A percentile compares a stretch with the other conserved stretches of the same genome.
These are phyloP conservation scores for Pelochelys cantorii DNA, from an alignment of 2,797 vertebrate species.

Conservation along the genomic window DNA sequence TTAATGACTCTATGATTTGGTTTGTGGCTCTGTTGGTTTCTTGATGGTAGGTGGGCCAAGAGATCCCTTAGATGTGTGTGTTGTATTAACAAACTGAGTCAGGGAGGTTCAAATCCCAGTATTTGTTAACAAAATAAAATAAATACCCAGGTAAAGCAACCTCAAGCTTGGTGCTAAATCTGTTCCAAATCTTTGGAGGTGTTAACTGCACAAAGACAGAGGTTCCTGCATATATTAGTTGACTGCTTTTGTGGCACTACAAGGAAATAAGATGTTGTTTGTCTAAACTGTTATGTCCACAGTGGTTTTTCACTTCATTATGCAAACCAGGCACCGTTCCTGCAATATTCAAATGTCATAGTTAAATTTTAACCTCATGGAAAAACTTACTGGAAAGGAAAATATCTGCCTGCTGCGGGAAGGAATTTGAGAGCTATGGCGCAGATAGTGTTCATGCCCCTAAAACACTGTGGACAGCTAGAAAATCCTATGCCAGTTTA, in stretches of 20 bases:
- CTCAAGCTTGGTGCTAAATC: background rate
- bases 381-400: background rate
- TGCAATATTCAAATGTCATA: background rate
- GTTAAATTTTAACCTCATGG: background rate
- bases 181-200: background rate
- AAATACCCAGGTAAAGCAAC: background rate
- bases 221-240: background rate
- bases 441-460: background rate
- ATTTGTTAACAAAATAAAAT: background rate
- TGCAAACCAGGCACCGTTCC: background rate
- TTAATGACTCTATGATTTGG: background rate
- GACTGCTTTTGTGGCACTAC: background rate
- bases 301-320: accelerated
- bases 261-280: background rate
- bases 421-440: background rate
- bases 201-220: background rate
- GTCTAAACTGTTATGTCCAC: accelerated
- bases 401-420: background rate
- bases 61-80: background rate
- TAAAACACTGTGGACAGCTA: background rate
- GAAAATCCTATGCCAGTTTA: background rate
- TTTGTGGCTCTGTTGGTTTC: background rate
- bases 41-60: accelerated
- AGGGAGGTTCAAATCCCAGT: background rate
- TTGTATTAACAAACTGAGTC: background rate